phyloP scores from a whole-genome alignment of 2,888 invertebrate species.

The Protula sp. region DNA sequence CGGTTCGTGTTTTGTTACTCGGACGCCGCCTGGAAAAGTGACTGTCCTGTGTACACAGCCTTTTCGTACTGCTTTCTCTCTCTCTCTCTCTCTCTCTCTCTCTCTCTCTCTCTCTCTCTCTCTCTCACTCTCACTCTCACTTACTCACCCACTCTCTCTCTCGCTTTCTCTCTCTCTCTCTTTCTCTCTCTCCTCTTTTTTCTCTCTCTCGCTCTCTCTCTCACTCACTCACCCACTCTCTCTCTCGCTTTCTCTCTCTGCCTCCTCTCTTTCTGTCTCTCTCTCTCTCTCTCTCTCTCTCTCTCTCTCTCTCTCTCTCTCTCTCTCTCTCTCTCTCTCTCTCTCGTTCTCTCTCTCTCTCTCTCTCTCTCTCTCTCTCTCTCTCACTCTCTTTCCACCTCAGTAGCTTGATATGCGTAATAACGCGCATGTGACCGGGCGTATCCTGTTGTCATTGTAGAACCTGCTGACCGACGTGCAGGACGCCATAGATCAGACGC shows the following conservation, averaged over 20 bases:
- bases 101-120: not conserved
- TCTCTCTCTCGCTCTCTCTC: no score
- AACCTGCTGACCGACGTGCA: not conserved
- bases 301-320: not conserved
- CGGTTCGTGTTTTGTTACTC: no score
- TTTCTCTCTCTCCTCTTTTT: not conserved
- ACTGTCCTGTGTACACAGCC: not conserved
- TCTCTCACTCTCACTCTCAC: not conserved
- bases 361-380: not conserved
- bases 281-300: not conserved
- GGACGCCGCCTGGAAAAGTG: no score
- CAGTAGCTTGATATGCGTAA: no score
- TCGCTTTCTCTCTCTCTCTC: not conserved
- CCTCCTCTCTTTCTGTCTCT: not conserved
- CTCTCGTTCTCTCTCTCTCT: no score
- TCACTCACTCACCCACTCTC: no score
- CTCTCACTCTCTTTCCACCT: not conserved
- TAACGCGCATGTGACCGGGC: not conserved
- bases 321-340: not conserved
- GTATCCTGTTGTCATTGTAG: not conserved
- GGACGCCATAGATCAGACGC: slow-evolving; percentile 24
- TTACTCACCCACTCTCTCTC: no score
- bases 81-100: not conserved
- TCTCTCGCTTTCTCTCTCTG: not conserved
- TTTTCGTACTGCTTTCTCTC: slow-evolving; percentile 13